phyloP scores from a whole-genome alignment of 1,140 invertebrate genomes.

The Lepidurus arcticus region DNA sequence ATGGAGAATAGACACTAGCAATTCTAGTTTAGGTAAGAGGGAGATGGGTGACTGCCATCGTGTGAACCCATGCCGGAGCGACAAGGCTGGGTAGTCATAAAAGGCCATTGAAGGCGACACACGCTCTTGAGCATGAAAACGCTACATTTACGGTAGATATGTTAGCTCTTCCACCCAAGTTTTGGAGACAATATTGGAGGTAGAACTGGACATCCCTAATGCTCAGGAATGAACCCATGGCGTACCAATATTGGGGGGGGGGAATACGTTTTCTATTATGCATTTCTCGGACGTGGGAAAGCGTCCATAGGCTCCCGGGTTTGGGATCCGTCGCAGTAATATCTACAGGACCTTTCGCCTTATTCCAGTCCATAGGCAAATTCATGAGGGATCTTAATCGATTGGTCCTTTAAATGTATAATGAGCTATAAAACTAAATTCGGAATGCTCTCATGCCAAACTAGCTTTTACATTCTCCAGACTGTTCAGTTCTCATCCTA shows the following conservation, averaged over 20 bases:
- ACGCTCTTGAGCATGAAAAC: slow-evolving; percentile 21
- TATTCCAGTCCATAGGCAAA: not conserved
- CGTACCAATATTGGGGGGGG: not conserved
- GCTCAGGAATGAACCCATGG: not conserved
- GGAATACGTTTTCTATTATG: not conserved
- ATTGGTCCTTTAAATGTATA: slow-evolving; percentile 13
- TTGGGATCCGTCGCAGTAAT: not conserved
- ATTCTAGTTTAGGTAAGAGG: not conserved
- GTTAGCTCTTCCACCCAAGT: not conserved
- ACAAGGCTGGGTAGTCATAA: slow-evolving; percentile 21
- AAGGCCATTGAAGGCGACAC: slow-evolving; percentile 2
- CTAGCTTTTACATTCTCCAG: not conserved
- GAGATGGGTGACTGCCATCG: not conserved
- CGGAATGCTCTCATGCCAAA: not conserved
- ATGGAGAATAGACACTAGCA: slow-evolving; percentile 10
- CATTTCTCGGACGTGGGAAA: slow-evolving; percentile 9
- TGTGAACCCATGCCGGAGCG: not conserved
- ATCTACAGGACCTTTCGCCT: slow-evolving; percentile 11
- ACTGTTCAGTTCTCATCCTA: not conserved
- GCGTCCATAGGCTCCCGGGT: not conserved
- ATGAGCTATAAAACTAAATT: not conserved
- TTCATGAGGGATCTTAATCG: slow-evolving; percentile 15
- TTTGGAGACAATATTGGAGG: not conserved
- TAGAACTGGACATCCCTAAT: not conserved
- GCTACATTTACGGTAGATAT: slow-evolving; percentile 12